phyloP scores from a whole-genome alignment of 2,888 invertebrate genomes.

The Drosophila fungiperda region DNA sequence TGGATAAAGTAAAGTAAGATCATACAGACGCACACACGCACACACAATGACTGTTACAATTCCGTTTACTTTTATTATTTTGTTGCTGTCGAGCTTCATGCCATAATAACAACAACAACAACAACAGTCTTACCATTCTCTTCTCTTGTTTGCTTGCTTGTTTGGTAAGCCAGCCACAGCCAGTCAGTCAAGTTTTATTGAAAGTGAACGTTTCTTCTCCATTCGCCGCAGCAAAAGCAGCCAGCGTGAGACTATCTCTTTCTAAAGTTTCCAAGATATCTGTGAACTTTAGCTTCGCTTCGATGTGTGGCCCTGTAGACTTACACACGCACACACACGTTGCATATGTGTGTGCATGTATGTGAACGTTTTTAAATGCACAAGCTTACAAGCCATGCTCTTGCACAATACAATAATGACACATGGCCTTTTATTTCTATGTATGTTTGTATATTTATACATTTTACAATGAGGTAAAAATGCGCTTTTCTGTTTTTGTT shows the following conservation, averaged over 20 bases:
- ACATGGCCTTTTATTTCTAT: constrained; percentile 57
- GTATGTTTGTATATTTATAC: constrained; percentile 8
- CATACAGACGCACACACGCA: background rate
- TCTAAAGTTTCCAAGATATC: constrained; percentile 72
- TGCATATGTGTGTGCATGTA: constrained; percentile 7
- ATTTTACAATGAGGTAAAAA: constrained; percentile 7
- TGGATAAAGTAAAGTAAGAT: constrained; percentile 11
- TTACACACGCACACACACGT: constrained; percentile 15
- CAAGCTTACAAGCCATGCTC: constrained; percentile 72
- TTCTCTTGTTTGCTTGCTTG: constrained; percentile 44
- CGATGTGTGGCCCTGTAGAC: constrained; percentile 70
- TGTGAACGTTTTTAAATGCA: constrained; percentile 39
- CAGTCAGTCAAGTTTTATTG: constrained; percentile 78
- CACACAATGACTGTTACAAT: constrained; percentile 26
- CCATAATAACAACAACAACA: constrained; percentile 25
- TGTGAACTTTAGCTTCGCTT: constrained; percentile 74
- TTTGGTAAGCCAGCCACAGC: constrained; percentile 46
- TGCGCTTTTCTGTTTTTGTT: constrained; percentile 34
- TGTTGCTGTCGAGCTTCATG: constrained; percentile 51
- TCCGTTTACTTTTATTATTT: constrained; percentile 21
- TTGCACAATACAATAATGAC: constrained; percentile 72
- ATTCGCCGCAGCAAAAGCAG: constrained; percentile 62
- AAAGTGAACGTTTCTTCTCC: constrained; percentile 76
- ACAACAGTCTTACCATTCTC: constrained; percentile 55
- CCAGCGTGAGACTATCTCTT: constrained; percentile 67